These are phyloP conservation scores for Parazoanthus darwini DNA, from an alignment of 92 coral and sea anemone genomes.

Conservation along the genomic window DNA sequence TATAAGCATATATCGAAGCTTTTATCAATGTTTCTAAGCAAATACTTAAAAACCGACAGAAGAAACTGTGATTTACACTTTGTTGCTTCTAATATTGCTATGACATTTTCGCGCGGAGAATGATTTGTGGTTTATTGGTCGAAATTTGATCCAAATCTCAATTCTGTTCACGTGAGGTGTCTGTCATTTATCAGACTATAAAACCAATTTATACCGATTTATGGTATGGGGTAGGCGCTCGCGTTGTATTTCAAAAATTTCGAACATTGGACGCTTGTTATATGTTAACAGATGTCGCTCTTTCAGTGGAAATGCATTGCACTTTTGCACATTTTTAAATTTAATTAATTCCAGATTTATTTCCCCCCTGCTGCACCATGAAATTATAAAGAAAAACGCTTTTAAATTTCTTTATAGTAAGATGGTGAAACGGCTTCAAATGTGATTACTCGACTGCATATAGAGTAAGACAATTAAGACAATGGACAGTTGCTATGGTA, in stretches of 20 bases:
- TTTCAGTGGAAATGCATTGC: not conserved
- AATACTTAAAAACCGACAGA: not conserved
- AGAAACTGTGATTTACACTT: not conserved
- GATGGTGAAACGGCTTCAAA: not conserved
- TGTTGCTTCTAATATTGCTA: not conserved
- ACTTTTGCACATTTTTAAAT: not conserved
- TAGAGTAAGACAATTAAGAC: not conserved
- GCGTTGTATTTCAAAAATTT: not conserved
- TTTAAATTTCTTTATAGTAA: not conserved
- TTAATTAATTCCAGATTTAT: not conserved
- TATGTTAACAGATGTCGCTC: not conserved
- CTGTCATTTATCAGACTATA: slow-evolving; percentile 9
- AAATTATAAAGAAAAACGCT: not conserved
- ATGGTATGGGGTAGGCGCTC: not conserved
- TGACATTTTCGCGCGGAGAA: no score
- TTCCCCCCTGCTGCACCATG: not conserved
- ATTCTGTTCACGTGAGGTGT: slow-evolving; percentile 11
- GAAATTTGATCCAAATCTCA: slow-evolving; percentile 27
- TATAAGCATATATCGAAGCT: not conserved
- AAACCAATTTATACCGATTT: not conserved
- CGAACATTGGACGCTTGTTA: not conserved
- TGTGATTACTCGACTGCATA: not conserved
- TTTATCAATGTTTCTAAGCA: not conserved
- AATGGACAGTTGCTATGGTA: slow-evolving; percentile 33
- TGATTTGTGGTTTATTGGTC: not conserved